Evolutionary conservation across 2,888 invertebrate species (phyloP).

Genomic region (Cataglyphis rosenhaueri): DNA sequence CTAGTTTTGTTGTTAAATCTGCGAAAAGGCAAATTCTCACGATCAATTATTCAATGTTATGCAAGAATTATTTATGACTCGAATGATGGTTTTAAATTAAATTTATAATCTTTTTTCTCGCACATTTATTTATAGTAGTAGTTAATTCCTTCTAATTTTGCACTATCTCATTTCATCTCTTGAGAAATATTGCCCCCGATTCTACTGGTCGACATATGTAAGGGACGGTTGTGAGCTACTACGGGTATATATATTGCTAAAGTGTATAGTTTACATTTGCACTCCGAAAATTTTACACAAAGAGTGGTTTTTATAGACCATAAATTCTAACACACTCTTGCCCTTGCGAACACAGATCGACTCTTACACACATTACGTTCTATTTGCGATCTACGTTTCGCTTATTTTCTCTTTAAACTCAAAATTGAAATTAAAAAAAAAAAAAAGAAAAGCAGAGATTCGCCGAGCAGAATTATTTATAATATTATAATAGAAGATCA

Average conservation of each 20-base stretch:
- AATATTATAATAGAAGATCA: background rate
- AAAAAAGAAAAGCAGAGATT: background rate
- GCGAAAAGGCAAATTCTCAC: background rate
- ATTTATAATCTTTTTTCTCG: background rate
- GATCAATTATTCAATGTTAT: background rate
- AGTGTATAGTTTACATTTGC: constrained; percentile 71
- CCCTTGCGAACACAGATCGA: background rate
- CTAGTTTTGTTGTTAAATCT: background rate
- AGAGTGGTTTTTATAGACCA: background rate
- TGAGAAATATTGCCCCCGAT: constrained; percentile 53
- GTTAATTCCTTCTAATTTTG: background rate
- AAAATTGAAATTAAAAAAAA: constrained; percentile 10
- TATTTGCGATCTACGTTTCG: background rate
- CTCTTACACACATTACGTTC: background rate
- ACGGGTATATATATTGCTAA: constrained; percentile 71
- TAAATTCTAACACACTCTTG: background rate
- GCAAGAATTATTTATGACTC: background rate
- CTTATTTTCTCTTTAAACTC: background rate
- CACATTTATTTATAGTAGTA: background rate
- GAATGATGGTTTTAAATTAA: background rate
- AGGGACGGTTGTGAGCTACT: constrained; percentile 56
- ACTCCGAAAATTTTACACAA: constrained; percentile 70
- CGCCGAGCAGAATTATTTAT: background rate
- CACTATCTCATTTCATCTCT: background rate
- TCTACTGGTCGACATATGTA: constrained; percentile 39